Evolutionary conservation across 2,113 vertebrate genomes (phyloP).

Genomic region (Aptenodytes forsteri): DNA sequence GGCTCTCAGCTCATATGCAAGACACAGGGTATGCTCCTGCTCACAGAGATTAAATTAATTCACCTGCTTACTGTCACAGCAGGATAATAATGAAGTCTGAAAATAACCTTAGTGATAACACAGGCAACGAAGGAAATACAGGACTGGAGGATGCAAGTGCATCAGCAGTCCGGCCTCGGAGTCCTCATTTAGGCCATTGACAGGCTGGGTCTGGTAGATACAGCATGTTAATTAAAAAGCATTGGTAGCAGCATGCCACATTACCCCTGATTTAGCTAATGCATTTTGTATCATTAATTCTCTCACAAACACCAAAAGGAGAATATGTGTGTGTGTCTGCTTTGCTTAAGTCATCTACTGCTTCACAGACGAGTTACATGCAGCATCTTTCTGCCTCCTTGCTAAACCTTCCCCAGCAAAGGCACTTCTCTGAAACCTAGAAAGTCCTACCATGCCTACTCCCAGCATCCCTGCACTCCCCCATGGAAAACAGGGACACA

Average conservation of each 20-base stretch:
- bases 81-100: background rate
- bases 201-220: background rate
- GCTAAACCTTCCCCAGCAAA: background rate
- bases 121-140: accelerated
- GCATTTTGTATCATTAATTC: background rate
- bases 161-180: background rate
- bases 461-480: background rate
- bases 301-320: background rate
- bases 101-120: background rate
- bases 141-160: background rate
- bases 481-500: accelerated
- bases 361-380: accelerated
- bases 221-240: background rate
- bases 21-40: background rate
- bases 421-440: background rate
- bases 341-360: background rate
- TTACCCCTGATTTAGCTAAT: background rate
- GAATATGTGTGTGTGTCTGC: background rate
- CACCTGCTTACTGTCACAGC: background rate
- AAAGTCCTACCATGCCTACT: accelerated
- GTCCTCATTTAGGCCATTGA: background rate
- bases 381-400: background rate
- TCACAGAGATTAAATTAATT: background rate
- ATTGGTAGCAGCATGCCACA: background rate
- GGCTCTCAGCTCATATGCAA: background rate